A percentile compares a stretch with the other conserved stretches of the same genome.
These are phyloP conservation scores for Rhorus exstirpatorius DNA, from an alignment of 2,888 invertebrate genomes.

Conservation along the genomic window DNA sequence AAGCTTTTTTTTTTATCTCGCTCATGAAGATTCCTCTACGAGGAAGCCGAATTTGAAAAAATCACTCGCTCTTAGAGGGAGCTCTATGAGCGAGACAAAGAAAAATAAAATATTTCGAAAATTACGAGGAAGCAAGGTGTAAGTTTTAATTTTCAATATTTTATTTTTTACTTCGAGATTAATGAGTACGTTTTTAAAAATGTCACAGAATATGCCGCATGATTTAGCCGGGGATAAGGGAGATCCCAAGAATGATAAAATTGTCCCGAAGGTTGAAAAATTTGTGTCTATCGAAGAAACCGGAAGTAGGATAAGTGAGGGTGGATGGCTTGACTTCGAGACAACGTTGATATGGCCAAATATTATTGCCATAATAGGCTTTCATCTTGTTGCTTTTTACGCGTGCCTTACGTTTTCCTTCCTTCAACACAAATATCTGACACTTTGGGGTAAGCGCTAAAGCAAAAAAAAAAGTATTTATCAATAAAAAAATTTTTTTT, in stretches of 20 bases:
- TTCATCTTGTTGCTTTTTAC: constrained; percentile 1
- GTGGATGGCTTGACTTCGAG: constrained; percentile 13
- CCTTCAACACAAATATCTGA: not conserved
- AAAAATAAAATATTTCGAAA: too few relatives aligned
- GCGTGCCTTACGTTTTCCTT: not conserved
- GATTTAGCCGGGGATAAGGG: not conserved
- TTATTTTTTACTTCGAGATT: too few relatives aligned
- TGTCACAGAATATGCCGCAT: not conserved
- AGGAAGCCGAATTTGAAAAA: too few relatives aligned
- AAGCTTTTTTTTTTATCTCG: too few relatives aligned
- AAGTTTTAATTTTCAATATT: too few relatives aligned
- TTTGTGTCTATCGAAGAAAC: not conserved
- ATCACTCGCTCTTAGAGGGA: too few relatives aligned
- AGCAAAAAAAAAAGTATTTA: not conserved
- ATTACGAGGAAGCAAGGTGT: too few relatives aligned
- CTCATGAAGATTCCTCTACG: too few relatives aligned
- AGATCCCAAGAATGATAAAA: not conserved
- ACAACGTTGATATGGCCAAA: constrained; percentile 13
- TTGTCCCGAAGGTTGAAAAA: not conserved
- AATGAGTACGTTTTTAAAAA: not conserved
- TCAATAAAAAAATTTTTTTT: not conserved
- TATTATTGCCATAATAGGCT: not conserved
- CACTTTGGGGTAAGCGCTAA: constrained; percentile 3
- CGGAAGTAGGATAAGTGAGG: not conserved
- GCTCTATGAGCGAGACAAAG: too few relatives aligned